Conservation (phyloP, 2,797 vertebrate genomes). For the Heterohyrax brucei region DNA sequence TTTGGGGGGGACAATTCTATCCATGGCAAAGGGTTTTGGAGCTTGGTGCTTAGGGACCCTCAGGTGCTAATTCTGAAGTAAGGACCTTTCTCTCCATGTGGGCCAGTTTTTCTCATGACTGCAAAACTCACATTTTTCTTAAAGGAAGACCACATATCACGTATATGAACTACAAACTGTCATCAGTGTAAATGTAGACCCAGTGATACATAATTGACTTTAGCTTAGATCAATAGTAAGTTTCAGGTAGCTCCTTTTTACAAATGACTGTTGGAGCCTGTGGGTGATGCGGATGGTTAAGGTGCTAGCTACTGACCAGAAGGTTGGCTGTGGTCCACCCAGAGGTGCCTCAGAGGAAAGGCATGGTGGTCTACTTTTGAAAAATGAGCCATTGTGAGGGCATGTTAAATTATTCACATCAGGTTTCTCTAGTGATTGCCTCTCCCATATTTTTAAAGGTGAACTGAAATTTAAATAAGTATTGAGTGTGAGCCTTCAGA, state of each 20-base stretch:
- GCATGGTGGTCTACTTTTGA: no score
- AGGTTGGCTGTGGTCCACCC: no score
- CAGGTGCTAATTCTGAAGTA: not conserved
- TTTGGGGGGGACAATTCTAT: no score
- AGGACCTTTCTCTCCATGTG: no score
- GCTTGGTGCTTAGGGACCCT: not conserved
- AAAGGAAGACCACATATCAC: not conserved
- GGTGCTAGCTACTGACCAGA: no score
- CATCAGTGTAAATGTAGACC: no score
- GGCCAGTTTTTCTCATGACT: not conserved
- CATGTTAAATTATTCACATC: constrained; percentile 23
- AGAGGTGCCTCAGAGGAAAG: no score
- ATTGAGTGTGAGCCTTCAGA: not conserved
- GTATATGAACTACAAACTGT: no score
- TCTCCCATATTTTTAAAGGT: not conserved
- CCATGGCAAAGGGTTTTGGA: no score
- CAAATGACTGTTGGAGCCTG: constrained; percentile 49
- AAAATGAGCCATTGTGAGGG: no score
- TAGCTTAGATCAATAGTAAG: constrained; percentile 24
- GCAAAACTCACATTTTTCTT: not conserved
- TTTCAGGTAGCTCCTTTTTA: constrained; percentile 61
- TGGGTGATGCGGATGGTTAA: no score
- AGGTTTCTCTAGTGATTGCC: fast-evolving
- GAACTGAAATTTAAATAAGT: not conserved
- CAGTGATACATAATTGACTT: no score